Conservation (phyloP, 2,113 vertebrate genomes). For the Gymnobelideus leadbeateri region DNA sequence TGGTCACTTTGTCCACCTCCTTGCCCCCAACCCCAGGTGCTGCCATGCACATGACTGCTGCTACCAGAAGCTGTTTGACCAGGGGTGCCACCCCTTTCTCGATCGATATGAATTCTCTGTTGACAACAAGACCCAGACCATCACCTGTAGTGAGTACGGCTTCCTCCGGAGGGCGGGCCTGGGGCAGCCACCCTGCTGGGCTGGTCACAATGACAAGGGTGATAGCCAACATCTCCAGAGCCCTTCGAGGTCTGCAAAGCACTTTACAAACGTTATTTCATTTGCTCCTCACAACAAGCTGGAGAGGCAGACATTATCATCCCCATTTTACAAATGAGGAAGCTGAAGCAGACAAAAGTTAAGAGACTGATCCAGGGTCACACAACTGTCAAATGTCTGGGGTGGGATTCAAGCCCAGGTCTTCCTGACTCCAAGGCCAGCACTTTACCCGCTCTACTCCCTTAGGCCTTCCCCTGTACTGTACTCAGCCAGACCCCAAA, state of each 20-base stretch:
- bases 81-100: constrained; percentile 67
- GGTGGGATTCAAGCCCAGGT: not conserved
- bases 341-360: not conserved
- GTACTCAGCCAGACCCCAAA: fast-evolving
- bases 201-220: not conserved
- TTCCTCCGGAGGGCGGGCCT: fast-evolving
- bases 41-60: constrained; percentile 78
- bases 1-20: not conserved
- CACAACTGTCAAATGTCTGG: not conserved
- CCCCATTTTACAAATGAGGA: not conserved
- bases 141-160: constrained; percentile 73
- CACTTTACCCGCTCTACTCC: not conserved
- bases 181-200: not conserved
- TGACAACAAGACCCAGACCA: not conserved
- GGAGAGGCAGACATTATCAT: not conserved
- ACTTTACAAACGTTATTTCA: not conserved
- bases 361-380: not conserved
- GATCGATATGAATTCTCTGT: constrained; percentile 68
- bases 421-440: not conserved
- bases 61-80: constrained; percentile 72
- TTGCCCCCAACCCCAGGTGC: constrained; percentile 58
- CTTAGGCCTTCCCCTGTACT: not conserved
- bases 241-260: not conserved
- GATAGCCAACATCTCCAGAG: not conserved
- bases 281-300: not conserved